These are phyloP conservation scores for Spinibarbus caldwelli DNA, from an alignment of 2,797 vertebrate genomes.

Conservation along the genomic window DNA sequence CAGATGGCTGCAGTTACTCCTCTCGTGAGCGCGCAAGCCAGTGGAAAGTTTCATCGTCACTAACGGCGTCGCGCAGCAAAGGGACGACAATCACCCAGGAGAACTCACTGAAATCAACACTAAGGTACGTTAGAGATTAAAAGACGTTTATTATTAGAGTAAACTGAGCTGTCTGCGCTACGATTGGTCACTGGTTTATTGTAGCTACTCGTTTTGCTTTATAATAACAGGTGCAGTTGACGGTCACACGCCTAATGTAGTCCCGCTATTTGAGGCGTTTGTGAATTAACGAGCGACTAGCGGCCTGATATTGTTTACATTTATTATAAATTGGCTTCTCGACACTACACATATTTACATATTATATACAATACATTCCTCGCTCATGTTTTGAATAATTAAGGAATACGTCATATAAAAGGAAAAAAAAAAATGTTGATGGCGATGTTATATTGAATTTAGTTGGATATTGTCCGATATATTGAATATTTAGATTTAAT, in stretches of 20 bases:
- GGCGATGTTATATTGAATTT: background rate
- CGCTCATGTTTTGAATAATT: background rate
- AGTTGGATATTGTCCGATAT: background rate
- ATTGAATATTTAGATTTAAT: background rate
- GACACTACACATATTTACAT: background rate
- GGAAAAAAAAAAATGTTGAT: background rate
- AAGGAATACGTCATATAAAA: background rate
- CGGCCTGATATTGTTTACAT: background rate
- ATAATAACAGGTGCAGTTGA: slow-evolving; percentile 24
- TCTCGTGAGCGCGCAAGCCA: slow-evolving; percentile 4
- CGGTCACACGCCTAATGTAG: background rate
- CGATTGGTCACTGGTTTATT: background rate
- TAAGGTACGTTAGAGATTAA: background rate
- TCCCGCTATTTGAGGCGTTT: background rate
- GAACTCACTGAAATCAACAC: background rate
- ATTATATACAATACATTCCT: background rate
- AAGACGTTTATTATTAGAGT: background rate
- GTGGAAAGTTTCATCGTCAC: slow-evolving; percentile 31
- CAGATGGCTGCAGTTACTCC: background rate
- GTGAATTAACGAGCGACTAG: background rate
- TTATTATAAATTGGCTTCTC: background rate
- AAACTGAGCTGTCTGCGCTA: background rate
- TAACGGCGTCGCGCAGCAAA: background rate
- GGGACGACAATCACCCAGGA: slow-evolving; percentile 3
- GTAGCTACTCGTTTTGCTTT: background rate